phyloP scores from a whole-genome alignment of 2,113 vertebrate genomes.

The Cyrtonyx montezumae region DNA sequence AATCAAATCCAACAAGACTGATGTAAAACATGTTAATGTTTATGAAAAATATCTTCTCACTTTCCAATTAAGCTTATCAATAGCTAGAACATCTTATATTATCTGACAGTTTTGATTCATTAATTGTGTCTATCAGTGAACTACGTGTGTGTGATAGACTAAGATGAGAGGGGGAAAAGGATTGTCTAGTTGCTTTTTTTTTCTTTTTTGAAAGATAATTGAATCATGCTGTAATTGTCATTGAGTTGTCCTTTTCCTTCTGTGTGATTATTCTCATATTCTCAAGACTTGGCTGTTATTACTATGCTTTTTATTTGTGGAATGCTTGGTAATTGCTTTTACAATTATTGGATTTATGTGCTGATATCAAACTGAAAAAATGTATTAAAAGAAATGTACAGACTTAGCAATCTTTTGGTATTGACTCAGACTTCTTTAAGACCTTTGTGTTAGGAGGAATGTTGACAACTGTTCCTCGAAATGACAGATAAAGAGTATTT shows the following conservation, averaged over 20 bases:
- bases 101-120: neutral
- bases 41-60: conserved; percentile 23
- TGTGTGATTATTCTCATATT: neutral
- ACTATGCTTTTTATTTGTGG: neutral
- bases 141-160: neutral
- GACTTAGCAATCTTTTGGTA: neutral
- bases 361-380: neutral
- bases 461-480: neutral
- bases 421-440: neutral
- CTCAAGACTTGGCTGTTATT: neutral
- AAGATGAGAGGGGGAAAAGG: neutral
- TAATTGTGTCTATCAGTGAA: neutral
- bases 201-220: neutral
- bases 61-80: conserved; percentile 15
- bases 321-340: neutral
- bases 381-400: neutral
- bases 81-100: neutral
- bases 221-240: neutral
- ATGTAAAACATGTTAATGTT: conserved; percentile 45
- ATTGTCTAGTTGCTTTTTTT: neutral
- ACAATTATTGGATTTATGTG: neutral
- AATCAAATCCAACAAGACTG: neutral
- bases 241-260: neutral
- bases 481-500: neutral
- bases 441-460: neutral